Evolutionary conservation across 35 echinoderm and acorn worm genomes (phyloP), one percentile per base, ranked within the genome.

Genomic region (Ophiothrix spiculata): DNA sequence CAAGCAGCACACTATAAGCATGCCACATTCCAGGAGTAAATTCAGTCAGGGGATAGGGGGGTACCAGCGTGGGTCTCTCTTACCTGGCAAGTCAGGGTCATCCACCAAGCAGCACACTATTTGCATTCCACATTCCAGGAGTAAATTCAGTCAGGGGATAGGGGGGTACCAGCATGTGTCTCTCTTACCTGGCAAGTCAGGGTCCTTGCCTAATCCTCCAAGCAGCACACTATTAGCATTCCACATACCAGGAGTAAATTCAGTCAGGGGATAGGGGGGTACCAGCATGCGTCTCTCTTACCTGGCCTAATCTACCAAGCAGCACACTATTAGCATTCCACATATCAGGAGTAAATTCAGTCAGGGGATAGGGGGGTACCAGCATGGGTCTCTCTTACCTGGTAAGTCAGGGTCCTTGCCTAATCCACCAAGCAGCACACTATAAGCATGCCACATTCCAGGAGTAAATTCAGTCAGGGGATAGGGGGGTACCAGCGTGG

Each of bases 131-230:
- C n/a, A n/a, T n/a, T n/a, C n/a, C n/a, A n/a, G n/a, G n/a, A n/a
- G n/a, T n/a, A n/a, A n/a, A n/a, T n/a, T n/a, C n/a, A n/a, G n/a
- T n/a, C n/a, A n/a, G n/a, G n/a, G n/a, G n/a, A n/a, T n/a, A n/a
- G n/a, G n/a, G n/a, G n/a, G n/a, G n/a, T n/a, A n/a, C n/a, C n/a
- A n/a, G n/a, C n/a, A n/a, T n/a, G n/a, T n/a, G n/a, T n/a, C n/a
- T n/a, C n/a, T n/a, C n/a, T 93, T 74, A 97, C 95, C 88, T 93
- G 90, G 91, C 8, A 97, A 1, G 81, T 97, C 95, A 0, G 95
- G 95, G 81, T 97, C 95, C 38, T 85, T 93, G 39, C 95, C 95
- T 31, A 97, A 74, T 35, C 95, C 95, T 35, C 95, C 95, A 32
- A 97, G 79, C 81, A 92, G 79, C 0, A 97, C 77, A 8, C 87